Evolutionary conservation across 2,888 invertebrate genomes (phyloP).

Genomic region (Poecilobothrus nobilitatus): DNA sequence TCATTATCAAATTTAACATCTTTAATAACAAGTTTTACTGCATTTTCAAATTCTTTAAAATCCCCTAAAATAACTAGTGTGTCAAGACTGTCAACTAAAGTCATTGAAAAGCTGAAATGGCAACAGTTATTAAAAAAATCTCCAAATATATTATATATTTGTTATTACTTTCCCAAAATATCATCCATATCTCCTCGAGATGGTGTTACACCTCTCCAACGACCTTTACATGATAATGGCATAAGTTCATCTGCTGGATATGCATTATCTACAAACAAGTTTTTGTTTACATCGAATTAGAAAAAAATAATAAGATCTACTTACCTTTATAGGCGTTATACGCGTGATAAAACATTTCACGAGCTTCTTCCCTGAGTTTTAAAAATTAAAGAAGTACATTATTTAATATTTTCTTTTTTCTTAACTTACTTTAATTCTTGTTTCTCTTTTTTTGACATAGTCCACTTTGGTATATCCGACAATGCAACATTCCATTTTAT

Average conservation of each 20-base stretch:
- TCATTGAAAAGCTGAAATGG: slow-evolving; percentile 83
- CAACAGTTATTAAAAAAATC: slow-evolving; percentile 7
- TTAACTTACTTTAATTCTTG: slow-evolving; percentile 53
- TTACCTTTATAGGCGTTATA: slow-evolving; percentile 65
- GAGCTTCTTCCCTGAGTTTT: slow-evolving; percentile 62
- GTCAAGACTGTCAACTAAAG: slow-evolving; percentile 89
- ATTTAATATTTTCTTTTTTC: too few relatives aligned
- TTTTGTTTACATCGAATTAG: too few relatives aligned
- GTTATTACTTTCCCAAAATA: slow-evolving; percentile 86
- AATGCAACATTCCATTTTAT: background rate
- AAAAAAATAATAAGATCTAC: background rate
- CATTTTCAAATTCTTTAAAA: slow-evolving; percentile 87
- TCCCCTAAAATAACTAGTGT: slow-evolving; percentile 87
- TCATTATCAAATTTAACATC: slow-evolving; percentile 90
- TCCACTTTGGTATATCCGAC: slow-evolving; percentile 1
- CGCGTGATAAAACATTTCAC: slow-evolving; percentile 95
- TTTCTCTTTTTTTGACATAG: slow-evolving; percentile 57
- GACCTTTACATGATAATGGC: slow-evolving; percentile 90
- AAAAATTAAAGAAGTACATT: background rate
- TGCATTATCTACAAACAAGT: slow-evolving; percentile 76
- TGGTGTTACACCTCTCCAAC: slow-evolving; percentile 82
- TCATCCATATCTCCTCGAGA: slow-evolving; percentile 95
- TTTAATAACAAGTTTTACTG: slow-evolving; percentile 73
- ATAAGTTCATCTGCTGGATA: slow-evolving; percentile 98
- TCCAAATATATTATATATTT: background rate